Conservation (phyloP, 2,113 vertebrate species). For the Mesoclemmys tuberculata region DNA sequence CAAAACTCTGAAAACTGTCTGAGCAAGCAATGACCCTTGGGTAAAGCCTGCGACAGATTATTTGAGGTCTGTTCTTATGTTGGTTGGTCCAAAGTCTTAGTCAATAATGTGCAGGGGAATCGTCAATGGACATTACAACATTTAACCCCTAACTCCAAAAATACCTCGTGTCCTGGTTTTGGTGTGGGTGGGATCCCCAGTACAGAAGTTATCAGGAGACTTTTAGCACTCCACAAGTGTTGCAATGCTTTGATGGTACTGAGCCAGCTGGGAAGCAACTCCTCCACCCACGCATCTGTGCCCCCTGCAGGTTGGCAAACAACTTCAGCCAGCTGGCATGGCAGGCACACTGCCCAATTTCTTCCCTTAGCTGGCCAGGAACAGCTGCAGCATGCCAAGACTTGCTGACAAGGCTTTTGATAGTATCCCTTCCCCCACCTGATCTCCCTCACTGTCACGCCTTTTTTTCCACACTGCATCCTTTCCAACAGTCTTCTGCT, state of each 20-base stretch:
- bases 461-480: neutral
- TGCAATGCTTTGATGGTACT: neutral
- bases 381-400: neutral
- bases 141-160: neutral
- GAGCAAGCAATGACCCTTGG: neutral
- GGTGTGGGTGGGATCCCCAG: neutral
- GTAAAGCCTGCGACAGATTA: neutral
- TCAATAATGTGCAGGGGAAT: fast-evolving
- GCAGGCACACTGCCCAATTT: neutral
- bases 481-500: neutral
- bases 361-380: neutral
- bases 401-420: neutral
- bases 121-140: too few relatives aligned
- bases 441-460: neutral
- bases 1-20: neutral
- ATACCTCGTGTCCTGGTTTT: neutral
- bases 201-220: neutral
- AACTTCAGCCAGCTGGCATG: neutral
- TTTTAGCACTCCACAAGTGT: conserved; percentile 10
- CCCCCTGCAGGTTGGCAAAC: neutral
- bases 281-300: neutral
- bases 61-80: fast-evolving
- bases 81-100: neutral
- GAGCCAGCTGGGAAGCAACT: conserved; percentile 9
- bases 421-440: neutral